phyloP scores from a whole-genome alignment of 2,888 invertebrate genomes.

The Heliconius cydno region DNA sequence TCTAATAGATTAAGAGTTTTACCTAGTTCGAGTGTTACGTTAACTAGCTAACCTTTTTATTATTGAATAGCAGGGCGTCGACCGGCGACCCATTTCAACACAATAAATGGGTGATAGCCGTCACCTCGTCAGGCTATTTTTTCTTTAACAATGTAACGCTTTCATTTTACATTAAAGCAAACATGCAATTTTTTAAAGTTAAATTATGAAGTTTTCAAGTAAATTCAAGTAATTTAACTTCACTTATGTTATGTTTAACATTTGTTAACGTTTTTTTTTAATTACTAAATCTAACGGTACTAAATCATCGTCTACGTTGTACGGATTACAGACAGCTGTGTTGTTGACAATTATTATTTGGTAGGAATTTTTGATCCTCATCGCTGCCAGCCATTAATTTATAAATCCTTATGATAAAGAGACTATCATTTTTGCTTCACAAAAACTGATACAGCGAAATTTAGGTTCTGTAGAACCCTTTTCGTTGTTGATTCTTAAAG shows the following conservation, averaged over 20 bases:
- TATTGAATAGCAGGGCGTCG: slow-evolving; percentile 62
- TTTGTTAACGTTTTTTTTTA: no score
- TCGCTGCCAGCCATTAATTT: not conserved
- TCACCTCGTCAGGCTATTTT: slow-evolving; percentile 66
- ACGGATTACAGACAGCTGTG: not conserved
- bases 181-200: slow-evolving; percentile 21
- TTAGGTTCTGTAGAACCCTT: not conserved
- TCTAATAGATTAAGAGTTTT: slow-evolving; percentile 22
- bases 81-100: slow-evolving; percentile 74
- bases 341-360: no score
- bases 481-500: no score
- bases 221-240: no score
- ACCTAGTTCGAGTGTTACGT: slow-evolving; percentile 32
- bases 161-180: slow-evolving; percentile 53
- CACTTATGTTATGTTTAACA: no score
- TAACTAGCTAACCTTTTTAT: slow-evolving; percentile 50
- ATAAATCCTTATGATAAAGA: no score
- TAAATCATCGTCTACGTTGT: not conserved
- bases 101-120: slow-evolving; percentile 69
- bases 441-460: not conserved
- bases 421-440: not conserved
- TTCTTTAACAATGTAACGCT: slow-evolving; percentile 64
- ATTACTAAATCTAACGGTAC: no score
- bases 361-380: no score
- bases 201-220: no score